These are phyloP conservation scores for Drosophila greeni DNA, from an alignment of 2,888 invertebrate genomes.

Conservation along the genomic window DNA sequence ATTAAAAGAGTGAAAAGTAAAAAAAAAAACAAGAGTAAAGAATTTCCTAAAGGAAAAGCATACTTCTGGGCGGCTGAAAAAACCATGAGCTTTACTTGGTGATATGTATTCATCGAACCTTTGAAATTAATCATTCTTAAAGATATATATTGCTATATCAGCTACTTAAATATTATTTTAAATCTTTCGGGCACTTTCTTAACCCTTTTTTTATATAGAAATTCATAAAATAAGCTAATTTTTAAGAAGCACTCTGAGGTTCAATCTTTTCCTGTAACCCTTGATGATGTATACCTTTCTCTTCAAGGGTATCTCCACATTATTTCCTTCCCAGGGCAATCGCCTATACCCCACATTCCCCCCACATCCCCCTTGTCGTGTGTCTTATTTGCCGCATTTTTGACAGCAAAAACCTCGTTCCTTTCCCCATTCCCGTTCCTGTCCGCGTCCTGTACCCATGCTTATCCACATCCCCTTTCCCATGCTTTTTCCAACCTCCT, in stretches of 20 bases:
- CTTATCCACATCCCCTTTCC: no score
- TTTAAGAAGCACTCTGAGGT: background rate
- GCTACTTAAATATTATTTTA: no score
- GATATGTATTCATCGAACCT: no score
- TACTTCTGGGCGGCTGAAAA: background rate
- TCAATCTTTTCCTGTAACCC: background rate
- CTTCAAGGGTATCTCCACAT: conserved; percentile 2
- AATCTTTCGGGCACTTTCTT: no score
- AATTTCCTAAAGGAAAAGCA: background rate
- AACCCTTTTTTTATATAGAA: no score
- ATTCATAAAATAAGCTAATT: background rate
- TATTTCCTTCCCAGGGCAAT: conserved; percentile 17
- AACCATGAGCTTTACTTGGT: background rate
- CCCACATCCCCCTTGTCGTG: conserved; percentile 11
- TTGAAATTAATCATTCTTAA: no score
- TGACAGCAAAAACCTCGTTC: conserved; percentile 44
- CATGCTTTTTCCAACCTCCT: no score
- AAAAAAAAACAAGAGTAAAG: no score
- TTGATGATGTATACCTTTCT: fast-evolving
- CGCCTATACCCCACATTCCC: background rate
- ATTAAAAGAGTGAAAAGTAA: no score
- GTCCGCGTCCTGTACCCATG: no score
- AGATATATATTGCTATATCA: no score
- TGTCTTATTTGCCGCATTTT: conserved; percentile 58
- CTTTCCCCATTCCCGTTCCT: background rate